These are phyloP conservation scores for Tethea ocularis DNA, from an alignment of 2,888 invertebrate species.

Conservation along the genomic window DNA sequence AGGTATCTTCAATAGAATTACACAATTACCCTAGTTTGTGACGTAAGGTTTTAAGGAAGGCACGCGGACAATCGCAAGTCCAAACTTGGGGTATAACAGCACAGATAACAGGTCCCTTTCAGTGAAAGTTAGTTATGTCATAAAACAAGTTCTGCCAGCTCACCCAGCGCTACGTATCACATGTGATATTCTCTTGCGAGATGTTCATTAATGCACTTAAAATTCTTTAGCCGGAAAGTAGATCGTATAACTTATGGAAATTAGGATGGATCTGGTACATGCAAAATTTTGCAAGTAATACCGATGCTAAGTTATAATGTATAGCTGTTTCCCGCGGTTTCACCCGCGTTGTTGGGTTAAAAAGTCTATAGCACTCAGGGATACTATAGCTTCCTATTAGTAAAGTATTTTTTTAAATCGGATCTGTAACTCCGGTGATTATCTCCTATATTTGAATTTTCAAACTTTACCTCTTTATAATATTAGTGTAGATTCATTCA, in stretches of 20 bases:
- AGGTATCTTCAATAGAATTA: not conserved
- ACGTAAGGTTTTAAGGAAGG: conserved; percentile 23
- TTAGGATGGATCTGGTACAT: too few relatives aligned
- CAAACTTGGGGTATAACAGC: conserved; percentile 18
- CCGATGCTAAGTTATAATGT: too few relatives aligned
- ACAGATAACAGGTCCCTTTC: conserved; percentile 16
- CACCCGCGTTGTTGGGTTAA: too few relatives aligned
- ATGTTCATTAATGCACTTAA: not conserved
- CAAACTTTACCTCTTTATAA: too few relatives aligned
- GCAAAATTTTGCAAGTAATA: too few relatives aligned
- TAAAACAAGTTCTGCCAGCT: conserved; percentile 38
- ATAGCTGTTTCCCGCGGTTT: too few relatives aligned
- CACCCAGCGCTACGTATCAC: not conserved
- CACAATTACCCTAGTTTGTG: not conserved
- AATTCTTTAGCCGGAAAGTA: not conserved
- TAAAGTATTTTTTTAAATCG: too few relatives aligned
- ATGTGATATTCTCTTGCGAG: not conserved
- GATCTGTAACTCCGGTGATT: too few relatives aligned
- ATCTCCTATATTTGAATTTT: too few relatives aligned
- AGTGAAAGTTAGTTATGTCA: conserved; percentile 73
- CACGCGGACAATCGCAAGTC: conserved; percentile 30
- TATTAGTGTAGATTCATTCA: too few relatives aligned
- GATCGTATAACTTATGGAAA: not conserved
- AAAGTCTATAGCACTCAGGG: too few relatives aligned
- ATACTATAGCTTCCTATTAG: too few relatives aligned